These are phyloP conservation scores for Morone chrysops DNA, from an alignment of 2,113 vertebrate species.

Conservation along the genomic window DNA sequence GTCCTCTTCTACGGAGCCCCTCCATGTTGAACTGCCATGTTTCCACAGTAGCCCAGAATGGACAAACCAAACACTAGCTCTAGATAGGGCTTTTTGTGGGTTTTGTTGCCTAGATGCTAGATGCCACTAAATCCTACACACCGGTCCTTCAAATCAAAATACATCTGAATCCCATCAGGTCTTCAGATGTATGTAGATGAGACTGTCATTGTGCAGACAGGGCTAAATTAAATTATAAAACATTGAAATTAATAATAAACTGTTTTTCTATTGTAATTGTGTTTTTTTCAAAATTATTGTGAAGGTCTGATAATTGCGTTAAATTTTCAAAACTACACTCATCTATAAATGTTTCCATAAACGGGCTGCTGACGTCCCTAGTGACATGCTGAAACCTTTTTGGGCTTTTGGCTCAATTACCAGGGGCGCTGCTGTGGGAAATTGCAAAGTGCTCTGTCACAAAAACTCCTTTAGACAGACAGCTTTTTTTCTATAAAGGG, in stretches of 20 bases:
- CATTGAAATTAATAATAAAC: not conserved
- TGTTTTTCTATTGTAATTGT: not conserved
- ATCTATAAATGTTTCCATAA: constrained; percentile 47
- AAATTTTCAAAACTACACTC: constrained; percentile 23
- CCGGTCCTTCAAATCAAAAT: not conserved
- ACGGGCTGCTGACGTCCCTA: constrained; percentile 34
- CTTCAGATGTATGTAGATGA: constrained; percentile 1
- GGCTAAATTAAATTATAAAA: not conserved
- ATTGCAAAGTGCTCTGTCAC: constrained; percentile 60
- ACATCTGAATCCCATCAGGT: not conserved
- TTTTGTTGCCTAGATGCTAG: too few species aligned
- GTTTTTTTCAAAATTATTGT: constrained; percentile 26
- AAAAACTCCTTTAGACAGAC: constrained; percentile 43
- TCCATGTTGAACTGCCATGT: too few species aligned
- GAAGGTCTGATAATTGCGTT: constrained; percentile 22
- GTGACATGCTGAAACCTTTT: constrained; percentile 62
- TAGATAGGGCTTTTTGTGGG: too few species aligned
- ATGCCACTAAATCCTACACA: too few species aligned
- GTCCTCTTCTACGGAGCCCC: too few species aligned
- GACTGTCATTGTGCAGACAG: not conserved
- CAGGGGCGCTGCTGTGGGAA: constrained; percentile 45
- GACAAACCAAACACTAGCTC: too few species aligned
- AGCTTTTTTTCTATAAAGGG: constrained; percentile 50
- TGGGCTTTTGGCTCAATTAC: constrained; percentile 61
- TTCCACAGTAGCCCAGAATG: too few species aligned